Evolutionary conservation across 2,797 vertebrate genomes (phyloP).

Genomic region (Psittacula echo): DNA sequence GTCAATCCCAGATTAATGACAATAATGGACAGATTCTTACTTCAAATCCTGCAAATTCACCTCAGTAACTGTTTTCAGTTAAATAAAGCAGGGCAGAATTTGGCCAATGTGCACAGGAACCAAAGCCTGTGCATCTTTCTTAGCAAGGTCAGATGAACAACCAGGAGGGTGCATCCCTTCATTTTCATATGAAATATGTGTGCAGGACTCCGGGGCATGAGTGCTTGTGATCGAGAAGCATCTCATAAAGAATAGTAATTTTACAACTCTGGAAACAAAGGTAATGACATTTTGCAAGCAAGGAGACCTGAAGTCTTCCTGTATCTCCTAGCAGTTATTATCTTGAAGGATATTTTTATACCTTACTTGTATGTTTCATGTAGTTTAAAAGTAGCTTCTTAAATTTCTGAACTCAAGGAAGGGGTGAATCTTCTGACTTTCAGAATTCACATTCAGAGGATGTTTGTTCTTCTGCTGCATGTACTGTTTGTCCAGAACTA

Average conservation of each 20-base stretch:
- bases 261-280: conserved; percentile 42
- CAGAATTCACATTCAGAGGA: conserved; percentile 70
- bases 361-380: conserved; percentile 67
- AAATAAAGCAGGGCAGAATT: background rate
- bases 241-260: conserved; percentile 50
- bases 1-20: background rate
- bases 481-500: conserved; percentile 78
- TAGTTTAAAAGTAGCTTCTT: conserved; percentile 73
- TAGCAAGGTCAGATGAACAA: conserved; percentile 35
- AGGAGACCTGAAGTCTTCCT: conserved; percentile 69
- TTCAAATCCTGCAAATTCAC: background rate
- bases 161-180: background rate
- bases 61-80: background rate
- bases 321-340: conserved; percentile 56
- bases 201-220: conserved; percentile 8
- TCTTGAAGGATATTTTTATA: conserved; percentile 74
- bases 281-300: conserved; percentile 30
- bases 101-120: background rate
- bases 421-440: conserved; percentile 72
- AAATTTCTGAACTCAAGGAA: conserved; percentile 72
- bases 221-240: conserved; percentile 23
- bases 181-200: background rate
- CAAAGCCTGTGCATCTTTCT: conserved; percentile 16
- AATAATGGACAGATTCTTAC: background rate
- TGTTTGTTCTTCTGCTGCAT: conserved; percentile 77